Evolutionary conservation across 2,888 invertebrate species (phyloP).

Genomic region (Rhagophthalmus giganteus): DNA sequence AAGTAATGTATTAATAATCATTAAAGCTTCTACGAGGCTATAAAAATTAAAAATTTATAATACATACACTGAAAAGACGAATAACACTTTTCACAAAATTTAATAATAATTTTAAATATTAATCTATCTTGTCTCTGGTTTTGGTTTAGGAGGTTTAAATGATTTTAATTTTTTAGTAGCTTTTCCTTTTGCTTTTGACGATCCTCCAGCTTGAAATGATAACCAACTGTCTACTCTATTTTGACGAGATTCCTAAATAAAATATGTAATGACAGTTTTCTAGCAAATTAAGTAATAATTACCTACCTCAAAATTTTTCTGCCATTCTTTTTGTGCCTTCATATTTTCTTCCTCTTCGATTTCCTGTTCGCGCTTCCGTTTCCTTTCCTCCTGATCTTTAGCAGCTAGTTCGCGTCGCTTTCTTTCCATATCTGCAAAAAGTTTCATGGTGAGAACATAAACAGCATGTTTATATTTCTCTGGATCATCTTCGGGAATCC

Average conservation of each 20-base stretch:
- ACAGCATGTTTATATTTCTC: slow-evolving; percentile 87
- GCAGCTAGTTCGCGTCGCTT: slow-evolving; percentile 85
- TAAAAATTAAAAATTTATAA: too few species aligned
- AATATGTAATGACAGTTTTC: too few species aligned
- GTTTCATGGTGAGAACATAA: slow-evolving; percentile 98
- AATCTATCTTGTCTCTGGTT: slow-evolving; percentile 85
- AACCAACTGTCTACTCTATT: slow-evolving; percentile 93
- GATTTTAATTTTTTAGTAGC: slow-evolving; percentile 79
- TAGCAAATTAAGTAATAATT: too few species aligned
- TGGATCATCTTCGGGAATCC: slow-evolving; percentile 87
- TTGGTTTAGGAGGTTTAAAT: slow-evolving; percentile 91
- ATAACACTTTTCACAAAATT: neutral
- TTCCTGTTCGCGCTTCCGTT: slow-evolving; percentile 91
- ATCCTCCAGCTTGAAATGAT: slow-evolving; percentile 73
- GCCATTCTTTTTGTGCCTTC: slow-evolving; percentile 93
- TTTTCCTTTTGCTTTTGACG: slow-evolving; percentile 69
- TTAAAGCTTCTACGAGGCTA: too few species aligned
- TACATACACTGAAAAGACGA: too few species aligned
- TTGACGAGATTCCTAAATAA: slow-evolving; percentile 81
- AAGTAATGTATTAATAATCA: too few species aligned
- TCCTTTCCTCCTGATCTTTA: slow-evolving; percentile 90
- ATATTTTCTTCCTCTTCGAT: slow-evolving; percentile 89
- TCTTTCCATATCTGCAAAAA: slow-evolving; percentile 93
- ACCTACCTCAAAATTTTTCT: slow-evolving; percentile 93
- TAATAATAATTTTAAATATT: neutral